phyloP scores from a whole-genome alignment of 1,140 invertebrate genomes.

The Drosophila triauraria region DNA sequence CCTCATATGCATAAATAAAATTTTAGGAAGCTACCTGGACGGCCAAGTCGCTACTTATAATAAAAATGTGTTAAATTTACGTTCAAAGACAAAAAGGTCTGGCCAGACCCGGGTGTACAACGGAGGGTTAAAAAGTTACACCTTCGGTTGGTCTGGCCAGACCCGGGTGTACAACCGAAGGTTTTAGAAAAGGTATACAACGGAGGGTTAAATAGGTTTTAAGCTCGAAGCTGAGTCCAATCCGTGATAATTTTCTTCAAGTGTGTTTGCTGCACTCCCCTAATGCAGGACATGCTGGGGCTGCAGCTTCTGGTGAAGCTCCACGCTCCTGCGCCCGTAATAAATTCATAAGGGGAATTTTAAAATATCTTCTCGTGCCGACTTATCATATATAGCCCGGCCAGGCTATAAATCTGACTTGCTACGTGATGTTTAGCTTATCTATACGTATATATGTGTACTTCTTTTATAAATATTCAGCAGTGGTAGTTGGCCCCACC shows the following conservation, averaged over 20 bases:
- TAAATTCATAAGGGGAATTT: constrained; percentile 78
- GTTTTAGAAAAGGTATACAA: no score
- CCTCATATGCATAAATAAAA: no score
- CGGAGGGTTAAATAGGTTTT: neutral
- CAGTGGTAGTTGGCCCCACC: constrained; percentile 26
- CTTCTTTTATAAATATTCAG: constrained; percentile 71
- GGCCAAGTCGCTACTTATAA: no score
- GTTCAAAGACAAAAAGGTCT: no score
- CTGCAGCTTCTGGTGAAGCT: constrained; percentile 16
- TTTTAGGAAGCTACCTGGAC: no score
- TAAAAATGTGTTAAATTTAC: no score
- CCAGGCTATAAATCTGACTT: constrained; percentile 44
- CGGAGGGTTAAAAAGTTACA: no score
- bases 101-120: no score
- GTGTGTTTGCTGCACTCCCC: constrained; percentile 50
- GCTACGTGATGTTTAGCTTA: constrained; percentile 63
- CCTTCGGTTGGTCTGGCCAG: no score
- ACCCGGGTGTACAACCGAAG: no score
- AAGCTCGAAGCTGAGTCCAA: no score
- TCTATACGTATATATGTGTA: constrained; percentile 10
- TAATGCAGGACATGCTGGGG: constrained; percentile 37
- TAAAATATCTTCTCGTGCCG: constrained; percentile 57
- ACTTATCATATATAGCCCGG: constrained; percentile 53
- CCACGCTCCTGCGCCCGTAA: constrained; percentile 47
- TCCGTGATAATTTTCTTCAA: neutral